Base-by-base conservation (phyloP, 2,888 invertebrate genomes). In the Drosophila crucigera region DNA sequence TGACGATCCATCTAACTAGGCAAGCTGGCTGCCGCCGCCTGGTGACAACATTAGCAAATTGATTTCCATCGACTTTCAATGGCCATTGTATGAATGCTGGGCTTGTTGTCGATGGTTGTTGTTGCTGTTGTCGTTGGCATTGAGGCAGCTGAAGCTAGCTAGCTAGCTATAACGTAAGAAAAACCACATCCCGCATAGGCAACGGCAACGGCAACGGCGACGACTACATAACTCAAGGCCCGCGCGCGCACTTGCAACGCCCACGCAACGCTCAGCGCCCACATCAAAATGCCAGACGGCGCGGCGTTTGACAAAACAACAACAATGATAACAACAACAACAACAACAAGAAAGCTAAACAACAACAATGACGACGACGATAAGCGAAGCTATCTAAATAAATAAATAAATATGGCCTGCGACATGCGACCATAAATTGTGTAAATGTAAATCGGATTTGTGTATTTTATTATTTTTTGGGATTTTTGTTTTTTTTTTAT, bases 381-480 rank as follows among this genome's bases (percentile, higher is more conserved):
- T 68, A 74, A 74, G 72, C 67, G 54, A 62, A 88, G 86, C 60
- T 89, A 84, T 83, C 81, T 65, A 86, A 86, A 84, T 70, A 88
- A 78, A 86, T 86, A 43, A 59, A 55, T 37, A 56, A n/a, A 56
- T 54, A 49, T 47, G 67, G 68, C 54, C 63, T 41, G 69, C 66
- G 81, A 89, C 78, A 86, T 47, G 70, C 68, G 87, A 67, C 65
- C 77, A 89, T 89, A 85, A 85, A 85, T 85, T 85, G 76, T 89
- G 83, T 84, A 83, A 85, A 89, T 89, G 78, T 74, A 74, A 74
- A 89, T 72, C 84, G 63, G 61, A 66, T 73, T 76, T 80, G 37
- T 54, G 55, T 62, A 39, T 58, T 76, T 75, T 69, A 52, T 69
- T 70, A 37, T 70, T 53, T 47, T 60, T n/a, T 16, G 71, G 52